A percentile compares a stretch with the other conserved stretches of the same genome.
phyloP scores from a whole-genome alignment of 2,113 vertebrate genomes.

The Hippoglossus stenolepis region DNA sequence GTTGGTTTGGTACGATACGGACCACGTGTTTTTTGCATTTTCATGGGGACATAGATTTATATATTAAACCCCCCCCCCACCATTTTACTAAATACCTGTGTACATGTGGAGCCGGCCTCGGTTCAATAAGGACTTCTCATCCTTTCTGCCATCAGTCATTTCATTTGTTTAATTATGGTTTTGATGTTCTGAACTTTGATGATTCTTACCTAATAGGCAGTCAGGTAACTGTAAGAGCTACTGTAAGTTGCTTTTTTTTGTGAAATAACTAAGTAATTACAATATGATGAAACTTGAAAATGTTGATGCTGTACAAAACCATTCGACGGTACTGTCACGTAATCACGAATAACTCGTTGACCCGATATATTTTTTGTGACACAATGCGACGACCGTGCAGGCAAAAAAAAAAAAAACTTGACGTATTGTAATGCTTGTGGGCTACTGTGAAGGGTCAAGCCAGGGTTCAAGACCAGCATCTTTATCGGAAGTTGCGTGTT shows the following conservation, averaged over 20 bases:
- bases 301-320: too few relatives aligned
- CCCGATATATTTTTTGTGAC: constrained; percentile 69
- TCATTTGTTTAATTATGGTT: constrained; percentile 34
- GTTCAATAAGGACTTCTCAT: constrained; percentile 35
- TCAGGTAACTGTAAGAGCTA: constrained; percentile 58
- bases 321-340: constrained; percentile 28
- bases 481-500: constrained; percentile 22
- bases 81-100: background rate
- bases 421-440: constrained; percentile 56
- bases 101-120: background rate
- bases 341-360: constrained; percentile 46
- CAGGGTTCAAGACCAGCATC: constrained; percentile 76
- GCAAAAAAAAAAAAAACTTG: constrained; percentile 46
- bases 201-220: constrained; percentile 56
- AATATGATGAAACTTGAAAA: too few relatives aligned
- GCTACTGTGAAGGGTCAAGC: constrained; percentile 65
- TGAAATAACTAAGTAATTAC: constrained; percentile 59
- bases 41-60: background rate
- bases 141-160: constrained; percentile 41
- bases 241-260: constrained; percentile 64
- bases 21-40: background rate
- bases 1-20: background rate
- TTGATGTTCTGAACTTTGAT: constrained; percentile 41
- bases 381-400: constrained; percentile 48
- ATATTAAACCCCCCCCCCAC: background rate